Conservation (phyloP, 2,888 invertebrate genomes). For the Eupeodes luniger region DNA sequence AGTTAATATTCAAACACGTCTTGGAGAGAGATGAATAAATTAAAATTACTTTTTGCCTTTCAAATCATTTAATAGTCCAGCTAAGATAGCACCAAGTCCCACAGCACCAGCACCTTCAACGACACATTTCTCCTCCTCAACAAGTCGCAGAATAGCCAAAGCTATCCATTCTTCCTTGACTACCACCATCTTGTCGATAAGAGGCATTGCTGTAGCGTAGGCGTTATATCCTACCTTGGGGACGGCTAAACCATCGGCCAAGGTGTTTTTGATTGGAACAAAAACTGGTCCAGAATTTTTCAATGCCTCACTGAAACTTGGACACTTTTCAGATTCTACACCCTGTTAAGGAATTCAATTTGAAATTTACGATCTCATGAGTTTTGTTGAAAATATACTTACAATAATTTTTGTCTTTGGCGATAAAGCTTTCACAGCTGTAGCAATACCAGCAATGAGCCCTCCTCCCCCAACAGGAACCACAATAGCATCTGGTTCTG, state of each 20-base stretch:
- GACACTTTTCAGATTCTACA: conserved; percentile 95
- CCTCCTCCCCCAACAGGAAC: conserved; percentile 97
- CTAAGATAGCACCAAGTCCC: conserved; percentile 93
- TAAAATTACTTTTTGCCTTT: conserved; percentile 89
- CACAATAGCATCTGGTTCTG: conserved; percentile 93
- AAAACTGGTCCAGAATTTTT: conserved; percentile 88
- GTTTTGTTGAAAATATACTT: conserved; percentile 83
- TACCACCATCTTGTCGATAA: conserved; percentile 92
- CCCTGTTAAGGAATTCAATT: conserved; percentile 85
- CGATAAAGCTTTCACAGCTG: conserved; percentile 93
- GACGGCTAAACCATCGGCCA: conserved; percentile 95
- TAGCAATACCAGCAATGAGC: conserved; percentile 94
- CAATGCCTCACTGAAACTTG: conserved; percentile 92
- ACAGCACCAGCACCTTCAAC: conserved; percentile 96
- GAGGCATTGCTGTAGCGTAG: conserved; percentile 88
- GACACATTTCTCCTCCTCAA: conserved; percentile 94
- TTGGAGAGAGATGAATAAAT: neutral
- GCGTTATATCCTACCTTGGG: conserved; percentile 95
- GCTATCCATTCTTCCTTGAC: conserved; percentile 94
- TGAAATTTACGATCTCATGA: no score
- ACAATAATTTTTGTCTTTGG: conserved; percentile 94
- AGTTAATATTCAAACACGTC: neutral
- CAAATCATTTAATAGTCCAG: conserved; percentile 91
- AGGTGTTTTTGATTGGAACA: conserved; percentile 89
- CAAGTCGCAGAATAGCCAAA: conserved; percentile 90